Evolutionary conservation across 2,797 vertebrate genomes (phyloP).

Genomic region (Eulemur mongoz): DNA sequence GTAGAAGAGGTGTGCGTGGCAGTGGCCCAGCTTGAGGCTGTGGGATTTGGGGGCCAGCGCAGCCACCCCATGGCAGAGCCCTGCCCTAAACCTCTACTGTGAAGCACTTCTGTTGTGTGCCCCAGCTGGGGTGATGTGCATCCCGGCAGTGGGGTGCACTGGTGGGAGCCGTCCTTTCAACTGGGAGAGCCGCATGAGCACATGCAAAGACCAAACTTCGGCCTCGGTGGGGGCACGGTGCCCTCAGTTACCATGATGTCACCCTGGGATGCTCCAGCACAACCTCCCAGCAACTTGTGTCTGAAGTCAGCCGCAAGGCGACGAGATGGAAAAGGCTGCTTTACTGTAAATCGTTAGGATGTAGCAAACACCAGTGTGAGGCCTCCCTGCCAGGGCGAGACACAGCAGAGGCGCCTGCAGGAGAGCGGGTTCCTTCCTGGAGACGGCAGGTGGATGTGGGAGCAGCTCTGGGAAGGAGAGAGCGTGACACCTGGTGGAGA

Average conservation of each 20-base stretch:
- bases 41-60: not conserved
- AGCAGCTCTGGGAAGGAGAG: not conserved
- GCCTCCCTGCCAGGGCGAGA: not conserved
- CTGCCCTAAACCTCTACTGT: not conserved
- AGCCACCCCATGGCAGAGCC: not conserved
- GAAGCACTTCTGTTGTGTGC: not conserved
- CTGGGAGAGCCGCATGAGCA: not conserved
- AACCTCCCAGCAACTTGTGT: rapidly evolving
- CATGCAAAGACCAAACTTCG: not conserved
- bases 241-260: not conserved
- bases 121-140: not conserved
- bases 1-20: not conserved
- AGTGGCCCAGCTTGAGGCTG: not conserved
- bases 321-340: not conserved
- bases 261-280: not conserved
- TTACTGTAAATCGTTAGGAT: not conserved
- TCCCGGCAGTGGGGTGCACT: not conserved
- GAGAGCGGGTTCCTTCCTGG: not conserved
- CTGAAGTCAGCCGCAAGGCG: not conserved
- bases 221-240: rapidly evolving
- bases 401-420: not conserved
- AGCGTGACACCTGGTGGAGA: not conserved
- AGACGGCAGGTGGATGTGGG: rapidly evolving
- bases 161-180: not conserved
- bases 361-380: not conserved